phyloP scores from a whole-genome alignment of 2,797 vertebrate genomes.

The Coluber constrictor region DNA sequence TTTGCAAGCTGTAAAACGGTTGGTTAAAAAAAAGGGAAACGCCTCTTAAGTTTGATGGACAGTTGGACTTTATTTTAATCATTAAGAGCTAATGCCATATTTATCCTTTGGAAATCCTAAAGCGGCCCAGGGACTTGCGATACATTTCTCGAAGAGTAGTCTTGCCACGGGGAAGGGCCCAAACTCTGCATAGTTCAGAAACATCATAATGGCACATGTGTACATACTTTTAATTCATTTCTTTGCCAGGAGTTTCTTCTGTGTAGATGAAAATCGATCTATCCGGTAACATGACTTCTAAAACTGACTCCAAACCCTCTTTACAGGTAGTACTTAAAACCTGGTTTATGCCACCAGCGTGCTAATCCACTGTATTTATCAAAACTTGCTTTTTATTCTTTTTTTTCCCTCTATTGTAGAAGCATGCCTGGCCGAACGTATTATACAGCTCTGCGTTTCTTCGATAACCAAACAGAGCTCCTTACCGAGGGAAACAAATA shows the following conservation, averaged over 20 bases:
- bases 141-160: not conserved
- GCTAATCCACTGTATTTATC: not conserved
- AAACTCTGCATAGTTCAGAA: not conserved
- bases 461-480: not conserved
- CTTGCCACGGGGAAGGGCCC: not conserved
- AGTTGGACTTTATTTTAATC: not conserved
- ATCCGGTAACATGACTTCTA: constrained; percentile 32
- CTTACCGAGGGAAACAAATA: not conserved
- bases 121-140: not conserved
- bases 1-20: not conserved
- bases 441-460: not conserved
- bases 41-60: constrained; percentile 11
- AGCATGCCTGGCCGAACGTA: not conserved
- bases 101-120: constrained; percentile 11
- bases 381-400: not conserved
- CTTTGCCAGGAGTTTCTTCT: constrained; percentile 20
- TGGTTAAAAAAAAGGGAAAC: not conserved
- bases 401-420: not conserved
- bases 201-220: not conserved
- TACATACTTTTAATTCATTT: not conserved
- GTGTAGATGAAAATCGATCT: constrained; percentile 10
- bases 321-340: constrained; percentile 16
- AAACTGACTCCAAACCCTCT: constrained; percentile 53
- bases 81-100: not conserved
- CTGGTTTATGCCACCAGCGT: constrained; percentile 13